A percentile compares a stretch with the other conserved stretches of the same genome.
phyloP scores from a whole-genome alignment of 1,140 invertebrate genomes.

The Drosophila grimshawi region DNA sequence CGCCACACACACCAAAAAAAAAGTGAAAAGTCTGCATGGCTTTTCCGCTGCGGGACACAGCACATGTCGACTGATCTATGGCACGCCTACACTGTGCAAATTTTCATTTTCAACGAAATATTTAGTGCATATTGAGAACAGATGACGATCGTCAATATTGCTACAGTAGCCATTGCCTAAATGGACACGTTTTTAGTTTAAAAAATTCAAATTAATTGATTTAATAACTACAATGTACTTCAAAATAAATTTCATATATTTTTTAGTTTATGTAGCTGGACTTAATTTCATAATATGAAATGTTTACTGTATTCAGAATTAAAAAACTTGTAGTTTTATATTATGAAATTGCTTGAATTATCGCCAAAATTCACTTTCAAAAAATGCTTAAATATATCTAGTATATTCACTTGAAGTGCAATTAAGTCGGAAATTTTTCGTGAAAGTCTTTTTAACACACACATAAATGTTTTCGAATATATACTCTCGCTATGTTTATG shows the following conservation, averaged over 20 bases:
- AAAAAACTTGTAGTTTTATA: not conserved
- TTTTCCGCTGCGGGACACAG: constrained; percentile 56
- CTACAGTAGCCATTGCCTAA: constrained; percentile 23
- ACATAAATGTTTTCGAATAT: not conserved
- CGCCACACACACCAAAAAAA: constrained; percentile 49
- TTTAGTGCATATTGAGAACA: constrained; percentile 40
- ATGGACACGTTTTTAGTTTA: not conserved
- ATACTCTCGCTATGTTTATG: constrained; percentile 29
- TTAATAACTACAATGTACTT: too few species aligned
- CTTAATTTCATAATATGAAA: not conserved
- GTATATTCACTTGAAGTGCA: constrained; percentile 42
- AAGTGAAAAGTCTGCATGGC: constrained; percentile 80
- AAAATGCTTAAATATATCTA: not conserved
- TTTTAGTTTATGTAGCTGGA: too few species aligned
- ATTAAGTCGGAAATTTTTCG: constrained; percentile 15
- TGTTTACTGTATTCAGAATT: constrained; percentile 11
- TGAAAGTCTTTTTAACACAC: constrained; percentile 17
- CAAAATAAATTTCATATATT: too few species aligned
- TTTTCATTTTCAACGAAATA: constrained; percentile 52
- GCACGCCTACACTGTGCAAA: constrained; percentile 76
- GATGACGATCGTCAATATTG: constrained; percentile 26
- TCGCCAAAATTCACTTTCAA: constrained; percentile 38
- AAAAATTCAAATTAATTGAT: not conserved
- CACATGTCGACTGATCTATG: constrained; percentile 57
- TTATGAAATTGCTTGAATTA: constrained; percentile 24